phyloP scores from a whole-genome alignment of 2,888 invertebrate genomes.

The Plagodis dolabraria region DNA sequence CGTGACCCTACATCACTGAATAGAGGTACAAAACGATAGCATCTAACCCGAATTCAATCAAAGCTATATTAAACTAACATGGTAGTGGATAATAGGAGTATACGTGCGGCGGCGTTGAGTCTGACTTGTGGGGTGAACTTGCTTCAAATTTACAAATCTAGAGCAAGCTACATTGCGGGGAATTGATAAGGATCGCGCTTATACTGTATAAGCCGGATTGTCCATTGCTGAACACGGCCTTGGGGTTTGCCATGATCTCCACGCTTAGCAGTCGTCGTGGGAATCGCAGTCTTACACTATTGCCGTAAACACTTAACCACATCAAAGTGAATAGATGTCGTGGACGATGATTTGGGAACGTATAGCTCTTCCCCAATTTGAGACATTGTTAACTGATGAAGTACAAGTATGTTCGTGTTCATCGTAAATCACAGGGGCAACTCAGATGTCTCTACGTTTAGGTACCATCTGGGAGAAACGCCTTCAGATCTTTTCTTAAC shows the following conservation, averaged over 20 bases:
- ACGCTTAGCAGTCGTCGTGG: no score
- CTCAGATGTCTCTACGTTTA: no score
- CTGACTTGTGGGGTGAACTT: slow-evolving; percentile 19
- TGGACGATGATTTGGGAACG: neutral
- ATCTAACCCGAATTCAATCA: slow-evolving; percentile 1
- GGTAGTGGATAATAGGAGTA: slow-evolving; percentile 1
- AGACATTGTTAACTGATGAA: no score
- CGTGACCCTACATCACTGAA: slow-evolving; percentile 8
- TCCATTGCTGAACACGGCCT: no score
- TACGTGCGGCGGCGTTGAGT: slow-evolving; percentile 17
- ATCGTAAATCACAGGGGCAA: no score
- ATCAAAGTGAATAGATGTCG: slow-evolving; percentile 9
- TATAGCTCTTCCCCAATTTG: neutral
- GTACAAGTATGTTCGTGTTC: no score
- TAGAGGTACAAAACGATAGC: slow-evolving; percentile 4
- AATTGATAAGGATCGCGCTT: no score
- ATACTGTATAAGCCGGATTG: no score
- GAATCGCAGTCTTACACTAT: slow-evolving; percentile 18
- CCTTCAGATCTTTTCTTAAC: no score
- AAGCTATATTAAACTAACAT: slow-evolving; percentile 1
- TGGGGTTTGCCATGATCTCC: no score
- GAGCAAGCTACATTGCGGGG: slow-evolving; percentile 7
- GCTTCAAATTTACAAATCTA: slow-evolving; percentile 24
- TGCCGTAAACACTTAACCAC: slow-evolving; percentile 17
- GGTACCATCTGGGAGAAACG: no score